A percentile compares a stretch with the other conserved stretches of the same genome.
Conservation (phyloP, 2,888 invertebrate species). For the Hyalella azteca region DNA sequence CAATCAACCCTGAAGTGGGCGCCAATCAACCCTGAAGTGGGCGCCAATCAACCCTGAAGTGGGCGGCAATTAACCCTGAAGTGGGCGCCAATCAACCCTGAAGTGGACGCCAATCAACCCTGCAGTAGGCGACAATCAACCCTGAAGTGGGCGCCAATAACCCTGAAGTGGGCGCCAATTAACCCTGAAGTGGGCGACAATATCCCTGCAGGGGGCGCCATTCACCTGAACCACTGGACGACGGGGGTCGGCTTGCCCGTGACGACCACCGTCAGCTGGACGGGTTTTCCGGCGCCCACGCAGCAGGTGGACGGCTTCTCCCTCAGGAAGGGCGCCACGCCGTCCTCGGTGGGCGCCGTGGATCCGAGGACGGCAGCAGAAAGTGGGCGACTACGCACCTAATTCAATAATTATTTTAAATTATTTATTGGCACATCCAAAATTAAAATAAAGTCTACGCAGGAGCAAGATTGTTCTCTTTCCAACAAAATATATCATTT, state of each 20-base stretch:
- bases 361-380: neutral
- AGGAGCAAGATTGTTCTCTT: too few relatives aligned
- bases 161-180: neutral
- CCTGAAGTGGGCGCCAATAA: neutral
- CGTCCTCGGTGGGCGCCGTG: conserved; percentile 47
- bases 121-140: neutral
- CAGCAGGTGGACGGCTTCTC: conserved; percentile 88
- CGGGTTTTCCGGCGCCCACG: conserved; percentile 78
- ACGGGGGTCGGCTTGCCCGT: conserved; percentile 86
- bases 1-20: too few relatives aligned
- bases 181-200: neutral
- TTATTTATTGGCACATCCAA: neutral
- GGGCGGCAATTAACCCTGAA: too few relatives aligned
- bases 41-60: too few relatives aligned
- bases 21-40: too few relatives aligned
- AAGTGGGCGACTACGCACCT: neutral
- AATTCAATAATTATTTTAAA: neutral
- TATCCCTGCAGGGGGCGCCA: neutral
- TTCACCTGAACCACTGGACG: conserved; percentile 85
- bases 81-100: neutral
- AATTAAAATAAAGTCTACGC: neutral
- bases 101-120: neutral
- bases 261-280: conserved; percentile 79
- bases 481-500: neutral
- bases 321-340: conserved; percentile 79